Evolutionary conservation across 2,888 invertebrate species (phyloP).

Genomic region (Epinotia nisella): DNA sequence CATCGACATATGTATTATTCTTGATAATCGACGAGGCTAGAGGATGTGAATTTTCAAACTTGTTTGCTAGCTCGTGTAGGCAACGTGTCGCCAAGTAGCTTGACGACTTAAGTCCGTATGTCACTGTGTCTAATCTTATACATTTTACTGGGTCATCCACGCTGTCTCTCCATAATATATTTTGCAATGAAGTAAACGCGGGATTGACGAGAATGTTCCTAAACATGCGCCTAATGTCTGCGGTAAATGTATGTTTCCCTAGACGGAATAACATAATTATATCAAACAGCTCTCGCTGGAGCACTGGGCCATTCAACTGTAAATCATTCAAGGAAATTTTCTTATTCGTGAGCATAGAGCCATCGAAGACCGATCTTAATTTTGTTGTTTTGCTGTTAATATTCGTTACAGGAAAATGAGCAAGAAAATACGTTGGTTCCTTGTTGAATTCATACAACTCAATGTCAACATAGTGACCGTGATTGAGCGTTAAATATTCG

Average conservation of each 20-base stretch:
- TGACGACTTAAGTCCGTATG: constrained; percentile 38
- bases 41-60: constrained; percentile 24
- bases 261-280: constrained; percentile 14
- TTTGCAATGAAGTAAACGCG: constrained; percentile 11
- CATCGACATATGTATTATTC: constrained; percentile 44
- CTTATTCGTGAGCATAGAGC: constrained; percentile 10
- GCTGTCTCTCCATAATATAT: constrained; percentile 20
- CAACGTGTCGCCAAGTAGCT: constrained; percentile 43
- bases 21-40: constrained; percentile 33
- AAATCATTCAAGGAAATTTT: constrained; percentile 16
- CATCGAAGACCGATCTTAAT: constrained; percentile 9
- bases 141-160: constrained; percentile 40
- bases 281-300: constrained; percentile 10
- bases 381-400: neutral
- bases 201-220: constrained; percentile 5
- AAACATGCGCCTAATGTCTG: constrained; percentile 18
- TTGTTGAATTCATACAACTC: neutral
- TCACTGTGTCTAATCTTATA: constrained; percentile 43
- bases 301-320: neutral
- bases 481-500: constrained; percentile 3
- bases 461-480: constrained; percentile 15
- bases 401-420: neutral
- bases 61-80: constrained; percentile 34
- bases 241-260: constrained; percentile 12
- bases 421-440: constrained; percentile 3